phyloP scores from a whole-genome alignment of 2,113 vertebrate species.

The Marmota flaviventris region DNA sequence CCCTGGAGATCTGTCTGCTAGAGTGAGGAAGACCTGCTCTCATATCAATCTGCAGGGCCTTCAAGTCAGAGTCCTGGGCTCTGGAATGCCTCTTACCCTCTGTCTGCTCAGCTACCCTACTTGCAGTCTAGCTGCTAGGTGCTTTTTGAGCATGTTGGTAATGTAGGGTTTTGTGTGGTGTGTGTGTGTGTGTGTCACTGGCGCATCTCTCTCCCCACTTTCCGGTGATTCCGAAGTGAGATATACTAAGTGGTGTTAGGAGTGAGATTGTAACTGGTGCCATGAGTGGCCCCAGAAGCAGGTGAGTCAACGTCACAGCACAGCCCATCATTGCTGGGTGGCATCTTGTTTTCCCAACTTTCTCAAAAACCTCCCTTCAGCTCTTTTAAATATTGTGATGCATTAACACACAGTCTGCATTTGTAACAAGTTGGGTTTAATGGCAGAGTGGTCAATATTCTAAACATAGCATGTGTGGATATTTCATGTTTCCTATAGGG shows the following conservation, averaged over 20 bases:
- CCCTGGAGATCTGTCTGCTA: neutral
- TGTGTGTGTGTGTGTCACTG: neutral
- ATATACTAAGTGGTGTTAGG: neutral
- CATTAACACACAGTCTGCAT: neutral
- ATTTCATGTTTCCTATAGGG: neutral
- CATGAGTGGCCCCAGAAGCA: too few species aligned
- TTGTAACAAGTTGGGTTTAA: neutral
- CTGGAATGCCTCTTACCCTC: too few species aligned
- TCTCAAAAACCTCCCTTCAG: neutral
- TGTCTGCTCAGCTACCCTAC: rapidly evolving
- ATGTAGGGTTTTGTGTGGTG: too few species aligned
- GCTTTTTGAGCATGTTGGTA: neutral
- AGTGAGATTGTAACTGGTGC: neutral
- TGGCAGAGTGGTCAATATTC: neutral
- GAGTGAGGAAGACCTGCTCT: neutral
- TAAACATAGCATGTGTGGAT: neutral
- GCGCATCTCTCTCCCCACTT: too few species aligned
- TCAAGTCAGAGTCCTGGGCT: neutral
- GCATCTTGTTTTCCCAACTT: neutral
- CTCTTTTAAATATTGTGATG: neutral
- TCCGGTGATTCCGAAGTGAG: too few species aligned
- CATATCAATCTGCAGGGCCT: neutral
- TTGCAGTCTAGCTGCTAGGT: neutral
- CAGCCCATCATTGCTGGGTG: too few species aligned
- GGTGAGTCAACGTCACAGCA: neutral